phyloP scores from a whole-genome alignment of 2,113 vertebrate genomes.

The Centrocercus urophasianus region DNA sequence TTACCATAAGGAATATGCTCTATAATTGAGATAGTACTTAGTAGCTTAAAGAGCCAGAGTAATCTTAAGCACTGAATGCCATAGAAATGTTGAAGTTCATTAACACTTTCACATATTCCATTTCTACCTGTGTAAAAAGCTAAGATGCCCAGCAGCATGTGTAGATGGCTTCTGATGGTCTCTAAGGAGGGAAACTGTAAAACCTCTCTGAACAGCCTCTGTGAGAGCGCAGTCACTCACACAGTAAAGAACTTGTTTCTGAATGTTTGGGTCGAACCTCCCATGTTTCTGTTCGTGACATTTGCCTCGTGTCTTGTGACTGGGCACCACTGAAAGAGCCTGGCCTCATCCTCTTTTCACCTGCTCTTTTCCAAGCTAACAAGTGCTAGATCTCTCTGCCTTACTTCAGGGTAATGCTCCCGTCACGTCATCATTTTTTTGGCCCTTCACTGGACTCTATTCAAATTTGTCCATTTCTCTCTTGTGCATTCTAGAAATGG shows the following conservation, averaged over 20 bases:
- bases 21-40: conserved; percentile 8
- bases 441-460: neutral
- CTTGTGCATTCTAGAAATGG: neutral
- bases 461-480: neutral
- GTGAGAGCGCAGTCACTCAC: neutral
- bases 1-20: neutral
- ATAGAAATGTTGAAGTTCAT: neutral
- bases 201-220: neutral
- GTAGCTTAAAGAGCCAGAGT: conserved; percentile 20
- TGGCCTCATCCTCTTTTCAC: neutral
- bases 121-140: neutral
- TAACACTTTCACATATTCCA: neutral
- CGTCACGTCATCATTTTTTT: neutral
- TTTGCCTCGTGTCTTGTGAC: neutral
- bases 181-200: neutral
- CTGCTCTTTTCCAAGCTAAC: neutral
- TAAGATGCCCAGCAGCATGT: neutral
- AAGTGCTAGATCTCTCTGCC: neutral
- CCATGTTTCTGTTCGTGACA: neutral
- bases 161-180: neutral
- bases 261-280: neutral
- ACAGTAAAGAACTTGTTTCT: neutral
- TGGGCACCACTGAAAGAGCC: neutral
- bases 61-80: neutral
- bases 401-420: neutral